Conservation (phyloP, 2,113 vertebrate species). For the Mustelus asterias region DNA sequence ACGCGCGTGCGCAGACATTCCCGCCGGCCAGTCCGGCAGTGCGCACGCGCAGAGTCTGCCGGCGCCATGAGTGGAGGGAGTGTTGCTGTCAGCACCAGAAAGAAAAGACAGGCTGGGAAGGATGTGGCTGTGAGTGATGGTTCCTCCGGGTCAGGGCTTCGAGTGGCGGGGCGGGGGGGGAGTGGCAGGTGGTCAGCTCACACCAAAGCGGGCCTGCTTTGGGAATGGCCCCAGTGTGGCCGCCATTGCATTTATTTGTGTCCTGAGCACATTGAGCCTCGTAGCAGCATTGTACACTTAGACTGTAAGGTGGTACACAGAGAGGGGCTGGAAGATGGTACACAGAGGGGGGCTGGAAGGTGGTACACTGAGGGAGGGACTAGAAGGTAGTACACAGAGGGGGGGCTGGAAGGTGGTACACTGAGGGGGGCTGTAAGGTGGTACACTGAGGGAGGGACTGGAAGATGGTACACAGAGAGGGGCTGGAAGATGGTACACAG, state of each 20-base stretch:
- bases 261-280: not conserved
- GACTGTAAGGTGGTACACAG: too few relatives aligned
- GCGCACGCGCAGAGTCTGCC: not conserved
- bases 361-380: not conserved
- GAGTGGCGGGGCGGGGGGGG: not conserved
- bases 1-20: not conserved
- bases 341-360: too few relatives aligned
- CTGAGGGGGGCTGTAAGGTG: too few relatives aligned
- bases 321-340: too few relatives aligned
- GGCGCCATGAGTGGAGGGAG: not conserved
- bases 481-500: too few relatives aligned
- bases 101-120: not conserved
- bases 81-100: not conserved
- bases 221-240: not conserved
- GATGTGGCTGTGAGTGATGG: conserved; percentile 8
- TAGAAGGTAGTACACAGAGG: too few relatives aligned
- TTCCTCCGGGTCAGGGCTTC: not conserved
- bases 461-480: too few relatives aligned
- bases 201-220: not conserved
- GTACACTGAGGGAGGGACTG: too few relatives aligned
- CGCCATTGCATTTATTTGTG: not conserved
- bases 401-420: too few relatives aligned
- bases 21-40: too few relatives aligned
- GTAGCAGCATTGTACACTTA: too few relatives aligned
- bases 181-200: not conserved